A percentile compares a stretch with the other conserved stretches of the same genome.
phyloP scores from a whole-genome alignment of 2,797 vertebrate species.

The Balearica regulorum region DNA sequence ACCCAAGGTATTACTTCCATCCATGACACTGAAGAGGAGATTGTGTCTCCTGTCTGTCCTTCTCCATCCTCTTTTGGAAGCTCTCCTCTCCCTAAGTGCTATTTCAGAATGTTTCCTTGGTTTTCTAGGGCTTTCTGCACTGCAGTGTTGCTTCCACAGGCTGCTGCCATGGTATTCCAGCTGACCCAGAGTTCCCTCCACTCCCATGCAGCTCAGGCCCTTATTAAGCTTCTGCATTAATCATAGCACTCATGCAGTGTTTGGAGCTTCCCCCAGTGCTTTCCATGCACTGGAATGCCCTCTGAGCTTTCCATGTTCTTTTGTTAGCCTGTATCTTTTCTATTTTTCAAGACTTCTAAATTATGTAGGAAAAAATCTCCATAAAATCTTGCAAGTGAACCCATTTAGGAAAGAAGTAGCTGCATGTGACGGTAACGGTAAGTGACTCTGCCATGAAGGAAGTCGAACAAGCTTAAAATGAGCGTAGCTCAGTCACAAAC shows the following conservation, averaged over 20 bases:
- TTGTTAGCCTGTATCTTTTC: background rate
- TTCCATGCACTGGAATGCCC: background rate
- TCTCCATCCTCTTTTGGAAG: background rate
- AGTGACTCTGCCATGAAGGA: background rate
- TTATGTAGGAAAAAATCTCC: background rate
- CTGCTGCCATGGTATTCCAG: background rate
- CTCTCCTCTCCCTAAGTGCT: background rate
- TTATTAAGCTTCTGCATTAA: background rate
- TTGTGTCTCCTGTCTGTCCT: background rate
- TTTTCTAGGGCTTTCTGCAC: background rate
- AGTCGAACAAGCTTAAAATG: background rate
- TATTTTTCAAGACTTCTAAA: constrained; percentile 1
- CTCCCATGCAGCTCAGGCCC: background rate
- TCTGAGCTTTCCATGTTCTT: background rate
- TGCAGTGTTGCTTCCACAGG: background rate
- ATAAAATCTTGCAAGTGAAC: background rate
- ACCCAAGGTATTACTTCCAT: background rate
- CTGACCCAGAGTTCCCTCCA: background rate
- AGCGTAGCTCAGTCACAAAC: background rate
- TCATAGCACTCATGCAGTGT: background rate
- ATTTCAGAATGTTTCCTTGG: background rate
- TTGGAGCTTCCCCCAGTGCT: background rate
- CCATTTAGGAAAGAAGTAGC: background rate
- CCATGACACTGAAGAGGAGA: background rate
- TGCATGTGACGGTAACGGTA: background rate